A percentile compares a stretch with the other conserved stretches of the same genome.
Conservation (phyloP, 2,797 vertebrate species). For the Podarcis siculus region DNA sequence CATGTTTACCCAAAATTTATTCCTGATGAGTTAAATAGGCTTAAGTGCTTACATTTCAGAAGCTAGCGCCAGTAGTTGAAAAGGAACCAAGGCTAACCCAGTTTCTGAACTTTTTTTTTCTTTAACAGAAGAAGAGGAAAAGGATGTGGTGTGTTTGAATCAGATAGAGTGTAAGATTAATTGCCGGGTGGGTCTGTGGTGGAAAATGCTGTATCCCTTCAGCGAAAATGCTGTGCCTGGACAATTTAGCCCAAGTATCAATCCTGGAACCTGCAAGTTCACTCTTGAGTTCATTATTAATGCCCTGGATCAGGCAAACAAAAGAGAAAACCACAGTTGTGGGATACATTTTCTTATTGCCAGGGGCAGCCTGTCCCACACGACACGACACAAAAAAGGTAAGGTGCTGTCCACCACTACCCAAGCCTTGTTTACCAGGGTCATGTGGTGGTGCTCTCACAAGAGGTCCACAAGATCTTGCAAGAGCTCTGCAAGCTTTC, state of each 20-base stretch:
- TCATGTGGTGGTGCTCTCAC: too few relatives aligned
- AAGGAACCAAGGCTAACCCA: neutral
- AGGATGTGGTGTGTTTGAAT: slow-evolving; percentile 12
- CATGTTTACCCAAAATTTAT: neutral
- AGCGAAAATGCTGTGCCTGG: slow-evolving; percentile 7
- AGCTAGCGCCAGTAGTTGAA: neutral
- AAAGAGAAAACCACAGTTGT: neutral
- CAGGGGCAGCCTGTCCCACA: neutral
- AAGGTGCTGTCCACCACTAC: too few relatives aligned
- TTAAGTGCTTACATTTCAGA: neutral
- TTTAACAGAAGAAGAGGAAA: neutral
- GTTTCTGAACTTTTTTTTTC: slow-evolving; percentile 16
- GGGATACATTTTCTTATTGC: neutral
- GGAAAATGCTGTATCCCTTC: neutral
- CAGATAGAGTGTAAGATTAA: neutral
- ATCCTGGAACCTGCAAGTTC: neutral
- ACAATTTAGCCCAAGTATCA: neutral
- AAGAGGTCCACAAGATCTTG: too few relatives aligned
- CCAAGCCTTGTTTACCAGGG: too few relatives aligned
- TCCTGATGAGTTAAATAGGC: neutral
- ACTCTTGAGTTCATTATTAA: neutral
- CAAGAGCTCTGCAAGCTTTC: too few relatives aligned
- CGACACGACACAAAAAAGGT: too few relatives aligned
- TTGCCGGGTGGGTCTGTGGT: neutral
- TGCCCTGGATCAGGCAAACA: neutral